Conservation (phyloP, 2,797 vertebrate genomes). For the Characodon lateralis region DNA sequence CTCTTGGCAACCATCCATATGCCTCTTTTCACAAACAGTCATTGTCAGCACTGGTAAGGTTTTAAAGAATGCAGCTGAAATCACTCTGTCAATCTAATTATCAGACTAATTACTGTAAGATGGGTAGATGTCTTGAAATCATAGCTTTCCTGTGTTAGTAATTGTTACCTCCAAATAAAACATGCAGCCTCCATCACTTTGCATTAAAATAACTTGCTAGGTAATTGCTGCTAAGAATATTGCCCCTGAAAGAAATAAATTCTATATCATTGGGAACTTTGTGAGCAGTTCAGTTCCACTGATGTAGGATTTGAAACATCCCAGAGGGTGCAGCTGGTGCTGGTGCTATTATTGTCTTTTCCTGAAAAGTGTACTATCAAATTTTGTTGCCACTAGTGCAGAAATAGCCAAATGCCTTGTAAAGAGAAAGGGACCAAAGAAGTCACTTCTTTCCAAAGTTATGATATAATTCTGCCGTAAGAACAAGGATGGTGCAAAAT, state of each 20-base stretch:
- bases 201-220: not conserved
- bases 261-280: not conserved
- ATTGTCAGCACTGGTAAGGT: not conserved
- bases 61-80: not conserved
- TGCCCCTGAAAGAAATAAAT: not conserved
- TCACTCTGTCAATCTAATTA: not conserved
- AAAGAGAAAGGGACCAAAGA: not conserved
- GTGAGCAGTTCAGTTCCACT: not conserved
- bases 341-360: not conserved
- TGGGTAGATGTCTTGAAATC: not conserved
- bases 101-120: not conserved
- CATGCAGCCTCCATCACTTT: not conserved
- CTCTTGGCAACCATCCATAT: not conserved
- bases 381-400: too few relatives aligned
- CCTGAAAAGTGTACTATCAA: not conserved
- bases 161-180: not conserved
- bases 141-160: not conserved
- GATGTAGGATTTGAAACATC: not conserved
- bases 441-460: not conserved
- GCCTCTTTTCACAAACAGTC: not conserved
- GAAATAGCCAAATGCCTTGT: not conserved
- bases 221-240: not conserved
- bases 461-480: not conserved
- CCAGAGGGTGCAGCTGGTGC: not conserved
- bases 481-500: not conserved